Base-by-base conservation (phyloP, 2,888 invertebrate species). In the Drosophila quinaria region DNA sequence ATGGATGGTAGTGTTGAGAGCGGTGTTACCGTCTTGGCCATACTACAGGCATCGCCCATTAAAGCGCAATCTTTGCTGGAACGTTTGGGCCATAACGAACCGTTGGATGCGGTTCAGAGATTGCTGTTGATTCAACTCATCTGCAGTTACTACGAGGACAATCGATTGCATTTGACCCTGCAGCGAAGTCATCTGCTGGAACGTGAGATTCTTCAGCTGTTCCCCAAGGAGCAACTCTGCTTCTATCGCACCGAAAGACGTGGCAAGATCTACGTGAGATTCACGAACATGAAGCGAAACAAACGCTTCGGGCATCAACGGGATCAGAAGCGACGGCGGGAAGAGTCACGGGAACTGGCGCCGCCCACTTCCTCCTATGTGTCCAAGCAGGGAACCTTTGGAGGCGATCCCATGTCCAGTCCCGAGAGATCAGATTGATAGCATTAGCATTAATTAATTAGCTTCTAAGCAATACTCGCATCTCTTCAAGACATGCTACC, bases 211-310 rank as follows among this genome's bases (percentile, higher is more conserved):
- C 65, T 91, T 4, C 73, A 87, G 37, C 66, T 91, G 4, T 91
- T 86, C 15, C 91, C 91, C 37, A 80, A 71, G 25, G 91, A 91
- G 35, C 80, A 86, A 22, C 50, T 91, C 1, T 80, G 85, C 37
- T 84, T 77, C 54, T 91, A 91, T 74, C 91, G 91, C 51, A 91
- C 91, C 2, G 91, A 91, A 65, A 79, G 91, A 5, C 81, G 91
- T 2, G 91, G 91, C 51, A 91, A 91, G 75, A 90, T 91, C 60
- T 91, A 91, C 60, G 87, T 90, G 2, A 65, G 91, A 19, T 91
- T 87, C 52, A 89, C 89, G 15, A 91, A 91, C 52, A 91, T 91
- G 88, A 91, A 91, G 78, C 81, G 91, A 0, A 87, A 81, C 52
- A 89, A 84, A 13, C 70, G 87, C 5, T 67, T 89, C 0, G 78